Evolutionary conservation across 2,797 vertebrate species (phyloP).

Genomic region (Galagoides demidoff): DNA sequence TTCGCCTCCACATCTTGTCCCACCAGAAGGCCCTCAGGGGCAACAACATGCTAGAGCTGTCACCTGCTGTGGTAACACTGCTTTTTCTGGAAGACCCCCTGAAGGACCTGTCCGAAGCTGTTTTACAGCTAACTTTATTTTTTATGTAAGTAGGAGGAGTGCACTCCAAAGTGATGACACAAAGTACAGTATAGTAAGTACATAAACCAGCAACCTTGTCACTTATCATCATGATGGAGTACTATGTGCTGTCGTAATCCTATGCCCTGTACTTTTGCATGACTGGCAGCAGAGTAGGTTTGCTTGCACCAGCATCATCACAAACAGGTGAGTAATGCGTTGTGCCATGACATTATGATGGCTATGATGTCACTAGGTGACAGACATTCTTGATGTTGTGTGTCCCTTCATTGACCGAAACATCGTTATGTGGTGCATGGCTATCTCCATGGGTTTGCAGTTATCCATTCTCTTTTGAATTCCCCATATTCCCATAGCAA

Average conservation of each 20-base stretch:
- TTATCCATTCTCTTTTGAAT: background rate
- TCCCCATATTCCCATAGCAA: rapidly evolving
- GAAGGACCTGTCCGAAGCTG: background rate
- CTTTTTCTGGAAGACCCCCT: background rate
- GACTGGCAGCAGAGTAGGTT: background rate
- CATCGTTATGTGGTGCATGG: background rate
- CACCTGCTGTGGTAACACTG: background rate
- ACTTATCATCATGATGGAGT: background rate
- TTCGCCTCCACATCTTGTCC: background rate
- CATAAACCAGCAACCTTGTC: background rate
- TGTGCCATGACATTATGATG: background rate
- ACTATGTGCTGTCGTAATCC: background rate
- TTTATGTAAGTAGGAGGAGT: background rate
- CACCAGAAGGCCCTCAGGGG: background rate
- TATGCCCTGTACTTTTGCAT: background rate
- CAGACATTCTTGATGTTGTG: background rate
- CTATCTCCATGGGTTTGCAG: background rate
- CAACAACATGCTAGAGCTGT: background rate
- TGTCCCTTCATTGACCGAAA: background rate
- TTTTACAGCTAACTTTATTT: background rate
- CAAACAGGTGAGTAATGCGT: background rate
- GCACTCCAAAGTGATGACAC: background rate
- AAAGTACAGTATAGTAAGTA: background rate
- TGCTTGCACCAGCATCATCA: background rate
- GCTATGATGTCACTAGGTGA: background rate